A percentile compares a stretch with the other conserved stretches of the same genome.
phyloP scores from a whole-genome alignment of 2,888 invertebrate species.

The Aromia moschata region DNA sequence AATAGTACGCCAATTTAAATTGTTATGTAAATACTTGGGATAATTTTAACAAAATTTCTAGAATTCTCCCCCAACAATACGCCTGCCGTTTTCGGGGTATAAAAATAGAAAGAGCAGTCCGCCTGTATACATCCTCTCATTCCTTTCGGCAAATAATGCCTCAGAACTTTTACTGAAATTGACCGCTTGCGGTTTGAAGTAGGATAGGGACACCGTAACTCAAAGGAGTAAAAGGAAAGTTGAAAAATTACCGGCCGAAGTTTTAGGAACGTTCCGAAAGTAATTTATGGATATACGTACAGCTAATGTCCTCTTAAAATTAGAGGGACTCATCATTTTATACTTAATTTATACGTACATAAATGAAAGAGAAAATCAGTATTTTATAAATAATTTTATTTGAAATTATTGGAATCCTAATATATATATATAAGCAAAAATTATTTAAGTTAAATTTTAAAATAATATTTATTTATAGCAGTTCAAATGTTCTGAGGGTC shows the following conservation, averaged over 20 bases:
- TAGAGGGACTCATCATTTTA: no score
- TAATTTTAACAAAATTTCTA: constrained; percentile 42
- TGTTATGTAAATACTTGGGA: constrained; percentile 41
- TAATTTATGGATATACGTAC: neutral
- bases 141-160: constrained; percentile 56
- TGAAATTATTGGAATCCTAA: no score
- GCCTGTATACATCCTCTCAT: constrained; percentile 35
- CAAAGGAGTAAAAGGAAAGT: constrained; percentile 35
- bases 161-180: constrained; percentile 56
- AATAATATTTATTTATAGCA: no score
- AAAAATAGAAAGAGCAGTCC: constrained; percentile 44
- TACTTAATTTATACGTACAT: no score
- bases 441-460: no score
- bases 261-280: constrained; percentile 3
- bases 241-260: constrained; percentile 26
- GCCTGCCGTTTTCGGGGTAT: constrained; percentile 36
- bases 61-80: constrained; percentile 44
- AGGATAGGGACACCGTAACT: constrained; percentile 39
- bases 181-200: constrained; percentile 55
- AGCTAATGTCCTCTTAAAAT: neutral
- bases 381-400: no score
- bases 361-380: no score
- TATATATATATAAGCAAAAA: no score
- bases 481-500: no score
- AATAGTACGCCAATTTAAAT: constrained; percentile 32